Conservation (phyloP, 1,140 invertebrate genomes). For the Maconellicoccus hirsutus region DNA sequence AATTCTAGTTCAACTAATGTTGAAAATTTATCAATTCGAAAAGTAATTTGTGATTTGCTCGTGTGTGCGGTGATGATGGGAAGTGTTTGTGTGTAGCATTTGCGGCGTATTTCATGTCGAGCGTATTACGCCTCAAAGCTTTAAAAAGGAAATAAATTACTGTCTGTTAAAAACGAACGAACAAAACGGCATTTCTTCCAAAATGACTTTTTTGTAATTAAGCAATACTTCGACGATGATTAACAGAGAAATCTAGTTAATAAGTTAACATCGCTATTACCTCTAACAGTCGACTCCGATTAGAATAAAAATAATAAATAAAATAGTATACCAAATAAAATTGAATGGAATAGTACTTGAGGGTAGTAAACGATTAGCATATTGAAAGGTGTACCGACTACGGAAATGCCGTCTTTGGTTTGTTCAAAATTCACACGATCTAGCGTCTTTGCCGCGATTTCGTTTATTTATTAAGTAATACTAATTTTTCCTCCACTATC, state of each 20-base stretch:
- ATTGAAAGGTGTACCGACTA: not conserved
- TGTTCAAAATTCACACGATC: too few species aligned
- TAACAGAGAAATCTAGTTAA: conserved; percentile 9
- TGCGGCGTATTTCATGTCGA: not conserved
- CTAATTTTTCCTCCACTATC: too few species aligned
- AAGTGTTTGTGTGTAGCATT: not conserved
- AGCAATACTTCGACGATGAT: not conserved
- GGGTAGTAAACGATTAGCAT: not conserved
- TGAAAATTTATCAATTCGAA: not conserved
- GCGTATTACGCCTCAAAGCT: not conserved
- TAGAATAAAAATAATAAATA: not conserved
- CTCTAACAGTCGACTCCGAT: not conserved
- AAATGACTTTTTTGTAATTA: conserved; percentile 10
- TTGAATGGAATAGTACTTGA: not conserved
- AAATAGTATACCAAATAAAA: not conserved
- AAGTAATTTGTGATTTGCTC: not conserved
- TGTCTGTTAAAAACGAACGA: not conserved
- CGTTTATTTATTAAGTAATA: too few species aligned
- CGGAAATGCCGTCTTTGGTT: not conserved
- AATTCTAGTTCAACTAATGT: too few species aligned
- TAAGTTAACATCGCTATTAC: conserved; percentile 9
- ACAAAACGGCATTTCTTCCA: not conserved
- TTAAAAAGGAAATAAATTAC: conserved; percentile 1
- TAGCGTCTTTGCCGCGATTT: too few species aligned
- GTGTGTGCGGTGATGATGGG: too few species aligned